Evolutionary conservation across 2,797 vertebrate genomes (phyloP), one percentile per base, ranked within the genome.

Genomic region (Sebastes hubbsi): DNA sequence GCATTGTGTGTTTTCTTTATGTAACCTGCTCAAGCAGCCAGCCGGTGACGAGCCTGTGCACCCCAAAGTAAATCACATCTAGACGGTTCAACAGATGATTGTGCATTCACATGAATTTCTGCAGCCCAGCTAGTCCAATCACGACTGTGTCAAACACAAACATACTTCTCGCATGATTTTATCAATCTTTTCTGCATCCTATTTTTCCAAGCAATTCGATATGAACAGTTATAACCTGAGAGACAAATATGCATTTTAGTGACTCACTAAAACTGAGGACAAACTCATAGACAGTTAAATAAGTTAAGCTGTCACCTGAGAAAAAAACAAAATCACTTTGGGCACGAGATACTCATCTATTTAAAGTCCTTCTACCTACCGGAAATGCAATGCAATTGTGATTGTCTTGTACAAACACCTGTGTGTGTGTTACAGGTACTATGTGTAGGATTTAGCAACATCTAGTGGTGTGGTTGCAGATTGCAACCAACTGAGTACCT

Each of bases 1-100:
- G 85, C 55, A 62, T 91, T 90, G 83, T 87, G 64, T 63, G 49
- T 81, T 86, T 77, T 68, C 80, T 94, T 92, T 85, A 86, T 90
- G 82, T 76, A 91, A 93, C 68, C 64, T 74, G 77, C 66, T 79
- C 36, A n/a, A 68, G 46, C 72, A 56, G 49, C 38, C 72, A 38
- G 52, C 58, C 25, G 25, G 34, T 22, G 54, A 60, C 22, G 20
- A 74, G 62, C 63, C 63, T n/a, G 9, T 30, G 42, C 60, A 66
- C 16, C 16, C 13, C 27, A 32, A 30, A 58, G 38, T 55, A 70
- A 75, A 63, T 62, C 72, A 63, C 58, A 65, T 67, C 14, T 16
- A 54, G 46, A 78, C 1, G 16, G 22, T 69, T 59, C 70, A 78
- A 38, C 67, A 81, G 64, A 77, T 70, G 61, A 78, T 74, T 59